Percentiles rank a stretch among this genome's conserved stretches.
Conservation (phyloP, 2,888 invertebrate genomes). For the Drosophila melanosoma region DNA sequence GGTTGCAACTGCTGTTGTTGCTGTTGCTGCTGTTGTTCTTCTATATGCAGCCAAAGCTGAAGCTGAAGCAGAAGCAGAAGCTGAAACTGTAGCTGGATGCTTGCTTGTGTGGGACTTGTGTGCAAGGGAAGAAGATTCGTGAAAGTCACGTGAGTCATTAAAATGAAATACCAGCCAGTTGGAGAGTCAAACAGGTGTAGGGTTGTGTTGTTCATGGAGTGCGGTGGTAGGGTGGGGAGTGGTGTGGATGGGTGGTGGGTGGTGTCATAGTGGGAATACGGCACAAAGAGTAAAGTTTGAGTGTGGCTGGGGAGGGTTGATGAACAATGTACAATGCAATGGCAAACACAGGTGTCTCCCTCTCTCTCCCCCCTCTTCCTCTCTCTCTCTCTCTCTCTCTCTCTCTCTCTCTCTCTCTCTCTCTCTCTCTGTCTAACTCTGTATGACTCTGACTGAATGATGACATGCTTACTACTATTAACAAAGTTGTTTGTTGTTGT, state of each 20-base stretch:
- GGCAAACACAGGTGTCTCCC: constrained; percentile 58
- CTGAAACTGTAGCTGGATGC: constrained; percentile 23
- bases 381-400: background rate
- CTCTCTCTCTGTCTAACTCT: background rate
- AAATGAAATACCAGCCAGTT: constrained; percentile 76
- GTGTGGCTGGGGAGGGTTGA: background rate
- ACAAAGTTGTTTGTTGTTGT: constrained; percentile 65
- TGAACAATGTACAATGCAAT: constrained; percentile 29
- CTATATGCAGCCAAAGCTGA: constrained; percentile 31
- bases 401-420: background rate
- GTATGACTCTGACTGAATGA: constrained; percentile 46
- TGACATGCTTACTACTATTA: constrained; percentile 70
- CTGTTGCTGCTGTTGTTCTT: constrained; percentile 20
- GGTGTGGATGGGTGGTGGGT: background rate
- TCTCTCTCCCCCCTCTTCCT: background rate
- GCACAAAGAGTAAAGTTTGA: constrained; percentile 25
- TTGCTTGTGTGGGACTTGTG: constrained; percentile 35
- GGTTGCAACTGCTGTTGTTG: constrained; percentile 28
- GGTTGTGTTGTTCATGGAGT: too few relatives aligned
- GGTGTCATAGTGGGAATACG: background rate
- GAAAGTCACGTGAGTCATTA: constrained; percentile 80
- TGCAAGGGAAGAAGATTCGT: constrained; percentile 70
- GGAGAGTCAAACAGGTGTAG: constrained; percentile 6
- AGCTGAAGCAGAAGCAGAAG: constrained; percentile 9
- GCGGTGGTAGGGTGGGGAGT: background rate